Evolutionary conservation across 1,140 invertebrate genomes (phyloP), one percentile per base, ranked within the genome.

Genomic region (Drosophila equinoxialis): DNA sequence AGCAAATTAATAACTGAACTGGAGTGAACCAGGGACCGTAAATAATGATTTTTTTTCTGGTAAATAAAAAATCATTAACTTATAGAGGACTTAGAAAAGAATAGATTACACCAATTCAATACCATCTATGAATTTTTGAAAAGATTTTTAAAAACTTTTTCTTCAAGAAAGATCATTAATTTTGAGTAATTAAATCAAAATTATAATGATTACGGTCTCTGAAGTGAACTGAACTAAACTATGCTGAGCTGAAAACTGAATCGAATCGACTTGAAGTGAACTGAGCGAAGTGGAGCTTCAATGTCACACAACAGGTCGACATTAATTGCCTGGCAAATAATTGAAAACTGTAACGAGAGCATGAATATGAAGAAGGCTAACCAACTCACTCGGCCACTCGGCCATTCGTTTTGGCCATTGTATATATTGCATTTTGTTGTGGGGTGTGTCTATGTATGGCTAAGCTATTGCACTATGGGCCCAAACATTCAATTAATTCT

Each of bases 311-410:
- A 71, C 45, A 51, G 45, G 75, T 58, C 68, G 60, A 51, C 59
- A 51, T 57, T 77, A 77, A 77, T 77, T 77, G 68, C 41, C 74
- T 71, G 58, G 68, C 62, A 71, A 77, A 77, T 77, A 77, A 77
- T 77, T 77, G 65, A 77, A 77, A 77, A 65, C 54, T 60, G 66
- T 17, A 20, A 48, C 14, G 30, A 30, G 45, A 20, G 14, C 17
- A 48, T 48, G 14, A 42, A 42, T 42, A 48, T 48, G 30, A 30
- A 30, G 45, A 20, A 48, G 45, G 14, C 45, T 48, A 48, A n/a
- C 14, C 7, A 20, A 48, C 14, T 1, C 6, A 48, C 45, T 11
- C 37, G 17, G 20, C 17, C 17, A 20, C 17, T 51, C 11, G 45
- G 45, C 13, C 42, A 45, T 6, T 30, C 6, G 30, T 30, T 30